phyloP scores from a whole-genome alignment of 2,888 invertebrate genomes.

The Cheilosia scutellata region DNA sequence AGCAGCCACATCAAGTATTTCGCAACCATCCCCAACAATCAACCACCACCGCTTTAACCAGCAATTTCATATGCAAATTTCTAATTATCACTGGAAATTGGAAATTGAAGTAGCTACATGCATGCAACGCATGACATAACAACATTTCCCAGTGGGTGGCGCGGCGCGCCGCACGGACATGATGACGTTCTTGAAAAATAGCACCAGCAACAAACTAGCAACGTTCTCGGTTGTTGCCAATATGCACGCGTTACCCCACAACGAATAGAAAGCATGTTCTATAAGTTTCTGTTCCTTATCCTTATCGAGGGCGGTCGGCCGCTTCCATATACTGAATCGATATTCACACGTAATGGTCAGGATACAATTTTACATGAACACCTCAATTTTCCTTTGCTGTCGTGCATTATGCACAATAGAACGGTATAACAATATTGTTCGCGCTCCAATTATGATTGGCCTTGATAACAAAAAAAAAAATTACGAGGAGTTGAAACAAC shows the following conservation, averaged over 20 bases:
- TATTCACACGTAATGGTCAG: slow-evolving; percentile 63
- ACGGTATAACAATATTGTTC: slow-evolving; percentile 74
- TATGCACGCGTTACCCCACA: slow-evolving; percentile 8
- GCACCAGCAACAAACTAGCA: slow-evolving; percentile 42
- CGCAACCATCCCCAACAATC: slow-evolving; percentile 40
- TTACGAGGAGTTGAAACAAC: slow-evolving; percentile 52
- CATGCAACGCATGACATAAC: slow-evolving; percentile 68
- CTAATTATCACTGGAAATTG: slow-evolving; percentile 76
- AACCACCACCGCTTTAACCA: slow-evolving; percentile 46
- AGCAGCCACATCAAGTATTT: slow-evolving; percentile 22
- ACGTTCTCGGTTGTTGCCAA: slow-evolving; percentile 44
- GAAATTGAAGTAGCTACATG: slow-evolving; percentile 58
- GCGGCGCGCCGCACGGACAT: slow-evolving; percentile 1
- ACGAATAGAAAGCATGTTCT: slow-evolving; percentile 25
- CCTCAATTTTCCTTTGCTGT: slow-evolving; percentile 62
- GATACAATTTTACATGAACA: slow-evolving; percentile 76
- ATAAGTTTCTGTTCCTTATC: slow-evolving; percentile 31
- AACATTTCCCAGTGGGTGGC: slow-evolving; percentile 37
- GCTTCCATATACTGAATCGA: slow-evolving; percentile 48
- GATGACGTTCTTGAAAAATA: slow-evolving; percentile 33
- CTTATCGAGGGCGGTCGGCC: slow-evolving; percentile 5
- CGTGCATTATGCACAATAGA: slow-evolving; percentile 45
- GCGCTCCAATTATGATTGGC: slow-evolving; percentile 75
- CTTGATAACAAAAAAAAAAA: slow-evolving; percentile 59
- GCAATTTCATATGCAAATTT: slow-evolving; percentile 76